Conservation (phyloP, 2,888 invertebrate species). For the Phytoseiulus persimilis region DNA sequence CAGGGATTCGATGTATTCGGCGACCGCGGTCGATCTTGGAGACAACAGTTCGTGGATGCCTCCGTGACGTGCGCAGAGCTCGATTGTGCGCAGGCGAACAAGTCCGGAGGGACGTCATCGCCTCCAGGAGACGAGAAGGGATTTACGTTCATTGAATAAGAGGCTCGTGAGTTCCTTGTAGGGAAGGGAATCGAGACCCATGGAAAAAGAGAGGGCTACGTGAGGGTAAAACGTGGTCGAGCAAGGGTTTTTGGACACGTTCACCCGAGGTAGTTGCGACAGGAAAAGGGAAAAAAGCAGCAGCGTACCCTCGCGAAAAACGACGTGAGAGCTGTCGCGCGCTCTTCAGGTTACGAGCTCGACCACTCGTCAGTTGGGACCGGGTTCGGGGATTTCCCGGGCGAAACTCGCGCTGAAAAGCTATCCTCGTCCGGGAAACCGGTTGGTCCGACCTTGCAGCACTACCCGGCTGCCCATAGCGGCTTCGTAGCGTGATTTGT, state of each 20-base stretch:
- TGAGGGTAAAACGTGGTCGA: neutral
- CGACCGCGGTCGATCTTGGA: too few species aligned
- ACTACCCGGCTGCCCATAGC: neutral
- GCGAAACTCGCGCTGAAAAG: too few species aligned
- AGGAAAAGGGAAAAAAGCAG: neutral
- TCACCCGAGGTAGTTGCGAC: neutral
- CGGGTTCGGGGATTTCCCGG: too few species aligned
- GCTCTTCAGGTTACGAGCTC: neutral
- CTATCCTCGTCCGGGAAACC: neutral
- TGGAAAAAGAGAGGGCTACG: neutral
- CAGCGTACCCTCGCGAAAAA: neutral
- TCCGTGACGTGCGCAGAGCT: neutral
- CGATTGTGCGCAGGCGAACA: neutral
- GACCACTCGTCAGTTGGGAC: too few species aligned
- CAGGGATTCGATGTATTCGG: too few species aligned
- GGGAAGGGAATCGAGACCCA: slow-evolving; percentile 5
- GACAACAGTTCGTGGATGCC: too few species aligned
- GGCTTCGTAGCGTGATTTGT: slow-evolving; percentile 29
- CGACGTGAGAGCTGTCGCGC: neutral
- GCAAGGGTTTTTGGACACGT: neutral
- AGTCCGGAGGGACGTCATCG: neutral
- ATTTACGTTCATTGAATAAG: neutral
- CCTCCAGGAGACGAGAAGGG: neutral
- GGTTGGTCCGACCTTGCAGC: neutral
- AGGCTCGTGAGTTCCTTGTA: neutral